Evolutionary conservation across 2,888 invertebrate genomes (phyloP).

Genomic region (Drosophila infuscata): DNA sequence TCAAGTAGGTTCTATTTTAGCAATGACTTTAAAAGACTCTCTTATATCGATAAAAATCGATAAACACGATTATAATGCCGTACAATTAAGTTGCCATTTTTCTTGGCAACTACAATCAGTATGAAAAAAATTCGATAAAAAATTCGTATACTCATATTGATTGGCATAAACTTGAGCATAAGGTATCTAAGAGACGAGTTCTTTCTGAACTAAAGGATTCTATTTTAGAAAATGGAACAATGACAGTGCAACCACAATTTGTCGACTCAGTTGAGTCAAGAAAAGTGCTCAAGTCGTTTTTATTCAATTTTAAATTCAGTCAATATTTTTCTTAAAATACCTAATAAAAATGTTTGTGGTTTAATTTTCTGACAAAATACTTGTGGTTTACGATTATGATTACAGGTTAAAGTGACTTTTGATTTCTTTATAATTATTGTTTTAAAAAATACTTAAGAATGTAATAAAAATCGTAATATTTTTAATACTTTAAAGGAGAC

Average conservation of each 20-base stretch:
- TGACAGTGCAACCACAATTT: constrained; percentile 28
- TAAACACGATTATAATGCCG: neutral
- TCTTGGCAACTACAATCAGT: too few relatives aligned
- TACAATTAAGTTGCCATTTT: neutral
- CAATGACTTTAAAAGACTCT: neutral
- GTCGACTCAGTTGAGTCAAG: constrained; percentile 21
- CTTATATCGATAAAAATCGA: neutral
- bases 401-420: neutral
- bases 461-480: neutral
- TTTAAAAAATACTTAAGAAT: neutral
- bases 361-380: neutral
- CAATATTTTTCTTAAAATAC: neutral
- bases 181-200: neutral
- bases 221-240: constrained; percentile 5
- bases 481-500: neutral
- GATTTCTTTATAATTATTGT: neutral
- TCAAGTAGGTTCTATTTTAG: neutral
- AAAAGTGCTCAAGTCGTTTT: neutral
- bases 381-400: neutral
- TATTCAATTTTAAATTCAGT: constrained; percentile 1
- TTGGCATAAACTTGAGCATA: neutral
- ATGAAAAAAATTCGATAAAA: neutral
- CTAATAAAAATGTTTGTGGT: neutral
- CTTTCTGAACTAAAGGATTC: neutral
- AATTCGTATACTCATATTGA: neutral